Base-by-base conservation (phyloP, 2,888 invertebrate genomes). In the Ramazzottius varieornatus region DNA sequence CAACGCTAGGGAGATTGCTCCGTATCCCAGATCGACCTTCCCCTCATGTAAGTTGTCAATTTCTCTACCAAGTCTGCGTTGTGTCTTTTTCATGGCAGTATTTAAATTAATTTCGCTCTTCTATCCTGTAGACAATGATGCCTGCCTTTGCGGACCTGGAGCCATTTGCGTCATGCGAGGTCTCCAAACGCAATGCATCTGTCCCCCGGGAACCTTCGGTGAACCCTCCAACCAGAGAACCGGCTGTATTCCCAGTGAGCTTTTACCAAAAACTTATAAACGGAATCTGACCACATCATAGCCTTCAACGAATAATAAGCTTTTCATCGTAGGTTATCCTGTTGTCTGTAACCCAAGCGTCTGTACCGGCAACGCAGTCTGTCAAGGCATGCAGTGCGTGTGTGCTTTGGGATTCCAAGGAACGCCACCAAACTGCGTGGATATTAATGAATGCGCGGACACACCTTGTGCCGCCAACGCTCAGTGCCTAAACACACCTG, bases 181-280 rank as follows among this genome's bases (percentile, higher is more conserved):
- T n/a, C 8, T 29, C 29, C 54, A 54, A 24, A 54, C 54, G n/a
- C 54, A 54, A 24, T 54, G 54, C 29, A 82, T 67, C 32, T 71
- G 71, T 66, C 87, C 88, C 0, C 82, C 82, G 69, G 86, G 86
- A 69, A 85, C 84, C 78, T 81, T 82, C 1, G 90, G 90, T 4
- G 88, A 90, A 78, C 83, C 90, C 1, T 89, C 88, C 72, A 85
- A 85, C 75, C 69, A 68, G 68, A 69, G 70, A 63, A 85, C 82
- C 86, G 67, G 88, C 89, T 72, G 89, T 29, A 24, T 54, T 29
- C 54, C 54, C 13, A 54, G 54, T 54, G 4, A 24, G 54, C 40
- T 40, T 40, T 40, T 40, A 40, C 20, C 13, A 54, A 29, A 54
- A 54, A 54, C n/a, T n/a, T n/a, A n/a, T n/a, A n/a, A n/a, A n/a